Evolutionary conservation across 2,113 vertebrate species (phyloP), one percentile per base, ranked within the genome.

Genomic region (Reinhardtius hippoglossoides): DNA sequence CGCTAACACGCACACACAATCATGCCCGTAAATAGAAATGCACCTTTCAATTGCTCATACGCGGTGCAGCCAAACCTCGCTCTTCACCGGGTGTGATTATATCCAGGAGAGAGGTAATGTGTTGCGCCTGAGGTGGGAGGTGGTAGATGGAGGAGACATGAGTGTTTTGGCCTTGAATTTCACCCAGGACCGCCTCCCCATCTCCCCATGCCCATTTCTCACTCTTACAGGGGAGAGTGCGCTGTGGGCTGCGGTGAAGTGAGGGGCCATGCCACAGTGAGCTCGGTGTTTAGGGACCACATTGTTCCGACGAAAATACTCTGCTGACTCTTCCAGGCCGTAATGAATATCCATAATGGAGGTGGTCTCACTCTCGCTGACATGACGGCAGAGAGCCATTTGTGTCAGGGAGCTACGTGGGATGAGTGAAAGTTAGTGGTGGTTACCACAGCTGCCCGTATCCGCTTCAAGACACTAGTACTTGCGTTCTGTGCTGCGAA

Each of bases 131-230:
- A 83, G 82, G 87, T 88, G 87, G 84, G 84, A 86, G 83, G 82
- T 74, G 76, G 75, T 65, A 77, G 83, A 87, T 74, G 76, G 81
- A 83, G 77, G 76, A 90, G 86, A 88, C 75, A 84, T 83, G 85
- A 92, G 84, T 89, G 85, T 77, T 89, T 85, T 85, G 88, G 91
- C 90, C 90, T 92, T 93, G 90, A 89, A 88, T 92, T 88, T 91
- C 87, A 87, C 87, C 92, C 85, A 90, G 85, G 63, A 72, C 83
- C 82, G 76, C 86, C 60, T 86, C 77, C 80, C 56, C 26, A 35
- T 84, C 74, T 89, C 84, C 75, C 71, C 42, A 10, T 87, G 76
- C 86, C 76, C 87, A 91, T 92, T 91, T 88, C 76, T 89, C 89
- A 90, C 87, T 87, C 78, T 81, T 79, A 64, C 75, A 61, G 60